Conservation (phyloP, 2,797 vertebrate genomes). For the Peromyscus aztecus region DNA sequence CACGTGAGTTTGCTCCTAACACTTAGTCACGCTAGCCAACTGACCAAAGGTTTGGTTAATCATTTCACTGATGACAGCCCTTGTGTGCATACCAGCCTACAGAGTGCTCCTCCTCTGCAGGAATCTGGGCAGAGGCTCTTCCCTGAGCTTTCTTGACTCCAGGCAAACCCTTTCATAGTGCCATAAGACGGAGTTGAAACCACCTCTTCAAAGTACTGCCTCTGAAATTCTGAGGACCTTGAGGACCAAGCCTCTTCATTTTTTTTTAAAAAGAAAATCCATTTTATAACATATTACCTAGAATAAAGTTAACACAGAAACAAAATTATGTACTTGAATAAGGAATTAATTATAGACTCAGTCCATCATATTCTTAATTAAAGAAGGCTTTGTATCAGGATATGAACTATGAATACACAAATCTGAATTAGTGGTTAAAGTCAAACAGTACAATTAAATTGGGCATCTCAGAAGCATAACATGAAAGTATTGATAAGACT, state of each 20-base stretch:
- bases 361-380: neutral
- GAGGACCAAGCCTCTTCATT: neutral
- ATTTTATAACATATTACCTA: neutral
- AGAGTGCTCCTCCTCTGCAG: neutral
- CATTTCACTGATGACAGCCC: neutral
- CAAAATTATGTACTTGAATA: slow-evolving; percentile 34
- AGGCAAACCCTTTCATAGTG: neutral
- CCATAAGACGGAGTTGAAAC: neutral
- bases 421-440: neutral
- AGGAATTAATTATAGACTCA: slow-evolving; percentile 5
- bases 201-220: neutral
- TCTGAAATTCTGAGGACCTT: neutral
- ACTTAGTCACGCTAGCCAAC: neutral
- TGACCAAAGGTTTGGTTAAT: neutral
- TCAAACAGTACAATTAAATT: slow-evolving; percentile 10
- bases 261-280: neutral
- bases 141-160: neutral
- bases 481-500: neutral
- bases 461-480: slow-evolving; percentile 15
- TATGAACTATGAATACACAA: neutral
- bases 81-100: neutral
- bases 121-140: neutral
- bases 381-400: neutral
- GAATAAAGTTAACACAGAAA: slow-evolving; percentile 29
- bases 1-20: neutral